Conservation (phyloP, 2,113 vertebrate genomes). For the Prunella fulvescens region DNA sequence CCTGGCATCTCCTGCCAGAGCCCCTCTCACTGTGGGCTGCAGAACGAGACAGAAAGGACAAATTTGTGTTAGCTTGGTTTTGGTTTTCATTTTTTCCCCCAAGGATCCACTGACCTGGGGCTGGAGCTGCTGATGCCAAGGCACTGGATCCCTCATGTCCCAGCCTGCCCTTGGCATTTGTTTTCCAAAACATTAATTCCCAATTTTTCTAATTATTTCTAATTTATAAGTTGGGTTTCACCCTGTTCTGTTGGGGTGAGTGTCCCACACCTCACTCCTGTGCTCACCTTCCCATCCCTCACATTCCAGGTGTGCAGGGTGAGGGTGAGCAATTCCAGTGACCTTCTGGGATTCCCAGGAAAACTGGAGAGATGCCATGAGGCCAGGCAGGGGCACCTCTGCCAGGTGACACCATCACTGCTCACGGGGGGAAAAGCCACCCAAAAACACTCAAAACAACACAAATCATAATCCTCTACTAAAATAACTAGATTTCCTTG, state of each 20-base stretch:
- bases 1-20: not conserved
- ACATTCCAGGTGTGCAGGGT: rapidly evolving
- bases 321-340: too few relatives aligned
- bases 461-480: not conserved
- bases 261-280: not conserved
- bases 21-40: not conserved
- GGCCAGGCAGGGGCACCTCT: not conserved
- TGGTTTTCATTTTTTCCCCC: not conserved
- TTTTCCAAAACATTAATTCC: not conserved
- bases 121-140: not conserved
- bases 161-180: not conserved
- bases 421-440: not conserved
- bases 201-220: not conserved
- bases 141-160: not conserved
- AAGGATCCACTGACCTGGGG: not conserved
- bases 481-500: not conserved
- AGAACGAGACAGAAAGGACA: not conserved
- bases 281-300: not conserved
- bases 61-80: not conserved
- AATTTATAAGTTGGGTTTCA: not conserved
- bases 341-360: not conserved
- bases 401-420: not conserved
- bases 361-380: too few relatives aligned
- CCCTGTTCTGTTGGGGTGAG: not conserved
- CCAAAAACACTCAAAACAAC: not conserved